Base-by-base conservation (phyloP, 2,888 invertebrate genomes). In the Gisinianus flammeolus region DNA sequence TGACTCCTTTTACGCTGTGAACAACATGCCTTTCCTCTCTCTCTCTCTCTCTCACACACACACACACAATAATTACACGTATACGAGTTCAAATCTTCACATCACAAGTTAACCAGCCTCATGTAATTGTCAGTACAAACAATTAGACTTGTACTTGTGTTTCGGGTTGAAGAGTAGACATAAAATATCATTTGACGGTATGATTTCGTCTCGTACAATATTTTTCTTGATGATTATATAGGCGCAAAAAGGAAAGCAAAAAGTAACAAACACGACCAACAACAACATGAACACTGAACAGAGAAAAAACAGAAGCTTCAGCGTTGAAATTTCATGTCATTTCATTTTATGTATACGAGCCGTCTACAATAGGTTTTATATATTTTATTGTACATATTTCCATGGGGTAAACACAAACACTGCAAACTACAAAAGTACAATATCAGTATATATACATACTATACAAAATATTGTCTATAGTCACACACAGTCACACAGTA, bases 71-170 rank as follows among this genome's bases (percentile, higher is more conserved):
- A 44, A 19, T 44, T 44, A 16, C 44, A 44, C 44, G 16, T 44
- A 12, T 72, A 72, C 72, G 33, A 56, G 72, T 72, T 58, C 58
- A 62, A 30, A 62, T 72, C 62, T 62, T 58, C 58, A 26, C 54
- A 70, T 70, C 54, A 26, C 54, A 70, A 26, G 24, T 54, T 44
- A 58, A 58, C n/a, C 58, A 58, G 31, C 72, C 72, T 58, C 58
- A n/a, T 19, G 62, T 58, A 72, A 58, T 30, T 72, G 72, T 72
- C 58, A 72, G 58, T 56, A 58, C 33, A 58, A 72, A 72, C 72
- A 72, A 72, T 72, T 72, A 72, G 22, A 62, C 56, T 26, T 56
- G 12, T 44, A 44, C n/a, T n/a, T 44, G 19, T 16, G 44, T 12
- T 44, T 44, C 44, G 19, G 44, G 19, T 12, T 12, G 19, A 44